Evolutionary conservation across 2,113 vertebrate genomes (phyloP).

Genomic region (Calonectris borealis): DNA sequence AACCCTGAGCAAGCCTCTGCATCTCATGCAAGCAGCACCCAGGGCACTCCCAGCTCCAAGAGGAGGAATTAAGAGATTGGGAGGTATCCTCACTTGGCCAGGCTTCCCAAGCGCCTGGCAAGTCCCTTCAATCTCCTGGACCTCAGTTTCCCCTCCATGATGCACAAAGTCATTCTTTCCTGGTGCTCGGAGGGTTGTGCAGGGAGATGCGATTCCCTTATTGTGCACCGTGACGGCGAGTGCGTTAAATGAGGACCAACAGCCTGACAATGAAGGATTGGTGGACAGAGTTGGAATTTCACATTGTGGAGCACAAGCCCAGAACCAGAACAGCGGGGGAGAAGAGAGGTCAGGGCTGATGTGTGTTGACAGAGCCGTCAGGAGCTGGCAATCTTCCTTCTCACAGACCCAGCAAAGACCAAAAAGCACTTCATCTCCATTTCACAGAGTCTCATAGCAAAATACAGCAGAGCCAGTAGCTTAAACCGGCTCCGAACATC

Average conservation of each 20-base stretch:
- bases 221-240: accelerated
- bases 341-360: slow-evolving; percentile 11
- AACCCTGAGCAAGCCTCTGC: background rate
- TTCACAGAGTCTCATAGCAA: background rate
- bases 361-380: slow-evolving; percentile 16
- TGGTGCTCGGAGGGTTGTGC: accelerated
- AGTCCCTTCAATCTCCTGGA: background rate
- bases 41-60: background rate
- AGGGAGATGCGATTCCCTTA: background rate
- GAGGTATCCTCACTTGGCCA: background rate
- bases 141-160: background rate
- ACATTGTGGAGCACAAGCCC: background rate
- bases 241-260: background rate
- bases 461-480: background rate
- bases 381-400: background rate
- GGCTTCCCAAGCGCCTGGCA: background rate
- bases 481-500: background rate
- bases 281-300: background rate
- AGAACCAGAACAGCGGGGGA: background rate
- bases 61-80: background rate
- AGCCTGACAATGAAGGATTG: background rate
- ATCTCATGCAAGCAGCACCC: background rate
- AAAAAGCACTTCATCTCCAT: background rate
- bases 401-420: background rate
- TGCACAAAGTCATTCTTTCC: background rate